These are phyloP conservation scores for Agapornis roseicollis DNA, from an alignment of 2,113 vertebrate species.

Conservation along the genomic window DNA sequence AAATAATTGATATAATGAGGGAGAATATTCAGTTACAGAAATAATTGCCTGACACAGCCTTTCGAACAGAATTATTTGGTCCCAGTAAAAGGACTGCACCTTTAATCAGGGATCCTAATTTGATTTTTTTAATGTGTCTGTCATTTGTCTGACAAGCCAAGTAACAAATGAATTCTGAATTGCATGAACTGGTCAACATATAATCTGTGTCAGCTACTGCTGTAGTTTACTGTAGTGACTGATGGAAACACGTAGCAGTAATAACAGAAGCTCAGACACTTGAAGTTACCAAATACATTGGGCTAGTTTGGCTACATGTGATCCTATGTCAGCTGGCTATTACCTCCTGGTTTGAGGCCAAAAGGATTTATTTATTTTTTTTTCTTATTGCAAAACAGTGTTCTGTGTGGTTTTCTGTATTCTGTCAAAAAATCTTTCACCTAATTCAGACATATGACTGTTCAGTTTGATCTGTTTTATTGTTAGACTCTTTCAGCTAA, in stretches of 20 bases:
- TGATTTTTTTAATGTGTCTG: constrained; percentile 70
- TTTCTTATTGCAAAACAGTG: not conserved
- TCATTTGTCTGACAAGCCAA: constrained; percentile 66
- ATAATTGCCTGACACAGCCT: constrained; percentile 75
- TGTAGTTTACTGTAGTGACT: constrained; percentile 9
- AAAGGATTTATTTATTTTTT: not conserved
- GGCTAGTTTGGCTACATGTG: not conserved
- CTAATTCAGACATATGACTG: accelerated
- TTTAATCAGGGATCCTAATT: constrained; percentile 76
- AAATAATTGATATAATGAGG: constrained; percentile 79
- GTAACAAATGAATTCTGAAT: constrained; percentile 69
- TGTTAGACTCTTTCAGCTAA: not conserved
- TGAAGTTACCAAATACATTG: not conserved
- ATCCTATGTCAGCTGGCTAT: not conserved
- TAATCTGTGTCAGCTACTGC: constrained; percentile 53
- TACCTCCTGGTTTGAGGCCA: not conserved
- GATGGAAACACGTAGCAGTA: not conserved
- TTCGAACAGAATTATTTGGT: constrained; percentile 75
- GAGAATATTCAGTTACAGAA: constrained; percentile 77
- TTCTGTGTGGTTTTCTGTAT: not conserved
- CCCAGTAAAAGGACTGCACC: constrained; percentile 71
- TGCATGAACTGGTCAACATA: constrained; percentile 54
- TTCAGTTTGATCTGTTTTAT: not conserved
- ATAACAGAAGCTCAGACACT: not conserved
- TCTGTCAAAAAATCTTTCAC: not conserved